Base-by-base conservation (phyloP, 1,140 invertebrate genomes). In the Leptoteleia sp. region DNA sequence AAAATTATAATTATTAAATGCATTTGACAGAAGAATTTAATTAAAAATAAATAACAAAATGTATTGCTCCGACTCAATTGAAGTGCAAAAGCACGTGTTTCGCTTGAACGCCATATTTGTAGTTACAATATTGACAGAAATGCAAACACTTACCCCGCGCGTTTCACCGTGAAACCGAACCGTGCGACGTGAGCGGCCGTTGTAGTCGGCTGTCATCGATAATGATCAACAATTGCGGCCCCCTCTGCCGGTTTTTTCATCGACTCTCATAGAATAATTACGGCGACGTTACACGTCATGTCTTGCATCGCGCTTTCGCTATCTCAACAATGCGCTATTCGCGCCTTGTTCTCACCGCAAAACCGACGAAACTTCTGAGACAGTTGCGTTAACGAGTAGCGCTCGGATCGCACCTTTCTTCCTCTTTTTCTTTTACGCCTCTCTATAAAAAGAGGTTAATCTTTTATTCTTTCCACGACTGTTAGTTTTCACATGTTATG, bases 81-180 rank as follows among this genome's bases (percentile, higher is more conserved):
- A 2, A 17, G 37, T 19, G 25, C 9, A 29, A 35, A 47, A 55
- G 29, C 64, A 67, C 64, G 64, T 67, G 64, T 55, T 33, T 1
- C 0, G 0, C n/a, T 9, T 15, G 40, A 47, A 55, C 64, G 48
- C 42, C 64, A 67, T 55, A 42, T 67, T 67, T 54, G 50, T 47
- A 42, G 40, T 55, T 38, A 55, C 31, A 61, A 33, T 35, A 55
- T 67, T 67, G 48, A 67, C 50, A 62, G 59, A 38, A 47, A 9
- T 0, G 16, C 25, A 45, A 12, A 45, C 47, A 62, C 64, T 67
- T 9, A 67, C 62, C 27, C 40, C 27, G 29, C 29, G 27, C 29
- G 38, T 33, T 67, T 54, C 9, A 48, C 13, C 11, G 37, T 12
- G 12, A 67, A 43, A 54, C 37, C 12, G 2, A 45, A 27, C 12